phyloP scores from a whole-genome alignment of 2,113 vertebrate genomes.

The Empidonax traillii region DNA sequence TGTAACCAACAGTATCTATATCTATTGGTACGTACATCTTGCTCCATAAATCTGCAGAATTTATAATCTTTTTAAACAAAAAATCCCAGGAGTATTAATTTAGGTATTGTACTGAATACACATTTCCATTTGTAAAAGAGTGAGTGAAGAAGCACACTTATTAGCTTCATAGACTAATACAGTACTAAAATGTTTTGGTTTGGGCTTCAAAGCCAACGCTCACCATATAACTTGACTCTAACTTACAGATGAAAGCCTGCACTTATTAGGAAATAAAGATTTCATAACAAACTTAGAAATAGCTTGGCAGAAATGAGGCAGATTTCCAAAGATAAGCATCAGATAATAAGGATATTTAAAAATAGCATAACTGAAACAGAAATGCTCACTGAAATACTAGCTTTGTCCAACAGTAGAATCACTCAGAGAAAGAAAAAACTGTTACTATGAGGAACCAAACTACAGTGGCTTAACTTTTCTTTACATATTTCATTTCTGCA shows the following conservation, averaged over 20 bases:
- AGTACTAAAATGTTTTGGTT: neutral
- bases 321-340: neutral
- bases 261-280: neutral
- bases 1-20: neutral
- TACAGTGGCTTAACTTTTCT: neutral
- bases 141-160: neutral
- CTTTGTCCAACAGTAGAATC: neutral
- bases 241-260: neutral
- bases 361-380: neutral
- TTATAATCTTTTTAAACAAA: neutral
- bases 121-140: neutral
- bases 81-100: rapidly evolving
- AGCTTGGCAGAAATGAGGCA: neutral
- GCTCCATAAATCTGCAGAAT: neutral
- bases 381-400: neutral
- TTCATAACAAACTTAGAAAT: neutral
- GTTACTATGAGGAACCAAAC: neutral
- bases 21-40: neutral
- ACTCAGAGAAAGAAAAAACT: neutral
- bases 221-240: neutral
- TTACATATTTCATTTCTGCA: neutral
- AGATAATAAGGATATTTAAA: neutral
- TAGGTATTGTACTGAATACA: neutral
- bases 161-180: rapidly evolving
- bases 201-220: neutral